Percentiles rank a stretch among this genome's conserved stretches.
phyloP scores from a whole-genome alignment of 2,888 invertebrate genomes.

The Hesperia comma region DNA sequence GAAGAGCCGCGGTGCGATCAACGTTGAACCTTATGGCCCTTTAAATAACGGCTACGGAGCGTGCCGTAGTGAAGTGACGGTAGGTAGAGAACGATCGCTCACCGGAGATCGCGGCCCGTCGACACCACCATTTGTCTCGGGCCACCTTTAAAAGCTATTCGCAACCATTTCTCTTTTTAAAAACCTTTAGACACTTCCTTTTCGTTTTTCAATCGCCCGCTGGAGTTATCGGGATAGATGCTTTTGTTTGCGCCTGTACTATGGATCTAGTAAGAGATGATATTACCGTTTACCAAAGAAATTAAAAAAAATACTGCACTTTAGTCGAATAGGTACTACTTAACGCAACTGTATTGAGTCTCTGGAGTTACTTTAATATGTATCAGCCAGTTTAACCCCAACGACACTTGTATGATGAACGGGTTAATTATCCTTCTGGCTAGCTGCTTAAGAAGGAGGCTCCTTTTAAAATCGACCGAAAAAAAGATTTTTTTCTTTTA shows the following conservation, averaged over 20 bases:
- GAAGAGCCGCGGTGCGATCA: neutral
- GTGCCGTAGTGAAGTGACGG: slow-evolving; percentile 7
- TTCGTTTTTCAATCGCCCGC: slow-evolving; percentile 81
- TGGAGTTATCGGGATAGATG: slow-evolving; percentile 79
- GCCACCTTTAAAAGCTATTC: slow-evolving; percentile 82
- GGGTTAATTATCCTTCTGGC: too few relatives aligned
- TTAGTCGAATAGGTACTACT: too few relatives aligned
- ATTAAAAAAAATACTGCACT: too few relatives aligned
- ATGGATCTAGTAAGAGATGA: slow-evolving; percentile 47
- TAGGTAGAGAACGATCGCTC: slow-evolving; percentile 54
- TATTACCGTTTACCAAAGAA: slow-evolving; percentile 13
- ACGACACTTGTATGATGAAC: too few relatives aligned
- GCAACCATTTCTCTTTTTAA: slow-evolving; percentile 81
- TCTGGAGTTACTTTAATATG: too few relatives aligned
- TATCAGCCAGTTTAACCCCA: too few relatives aligned
- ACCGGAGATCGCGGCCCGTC: slow-evolving; percentile 44
- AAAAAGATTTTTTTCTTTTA: too few relatives aligned
- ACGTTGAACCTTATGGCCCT: neutral
- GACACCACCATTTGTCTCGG: slow-evolving; percentile 75
- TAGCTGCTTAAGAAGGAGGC: too few relatives aligned
- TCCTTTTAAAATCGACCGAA: too few relatives aligned
- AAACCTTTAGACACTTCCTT: slow-evolving; percentile 81
- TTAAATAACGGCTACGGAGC: neutral
- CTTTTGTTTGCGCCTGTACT: slow-evolving; percentile 64
- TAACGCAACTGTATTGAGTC: too few relatives aligned